Evolutionary conservation across 2,113 vertebrate species (phyloP).

Genomic region (Gulo gulo): DNA sequence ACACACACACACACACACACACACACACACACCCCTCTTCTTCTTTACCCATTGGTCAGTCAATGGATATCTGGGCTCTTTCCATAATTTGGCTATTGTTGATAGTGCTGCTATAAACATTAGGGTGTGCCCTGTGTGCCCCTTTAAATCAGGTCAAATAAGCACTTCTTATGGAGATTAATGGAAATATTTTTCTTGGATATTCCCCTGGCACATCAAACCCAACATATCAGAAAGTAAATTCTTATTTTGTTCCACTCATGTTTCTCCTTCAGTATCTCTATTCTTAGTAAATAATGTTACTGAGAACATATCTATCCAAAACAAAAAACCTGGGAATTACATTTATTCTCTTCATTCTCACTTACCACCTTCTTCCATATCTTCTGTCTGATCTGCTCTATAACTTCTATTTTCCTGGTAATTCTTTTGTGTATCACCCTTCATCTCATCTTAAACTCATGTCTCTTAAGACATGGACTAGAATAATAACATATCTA

Average conservation of each 20-base stretch:
- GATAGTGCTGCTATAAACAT: not conserved
- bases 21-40: too few relatives aligned
- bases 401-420: not conserved
- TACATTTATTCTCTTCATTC: not conserved
- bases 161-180: not conserved
- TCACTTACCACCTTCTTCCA: not conserved
- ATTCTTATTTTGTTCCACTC: not conserved
- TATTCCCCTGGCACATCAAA: not conserved
- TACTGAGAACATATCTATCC: not conserved
- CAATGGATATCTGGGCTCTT: too few relatives aligned
- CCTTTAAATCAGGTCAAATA: not conserved
- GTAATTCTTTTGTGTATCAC: not conserved
- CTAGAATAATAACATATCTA: not conserved
- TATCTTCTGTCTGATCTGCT: not conserved
- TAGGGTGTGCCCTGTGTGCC: not conserved
- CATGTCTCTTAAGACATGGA: not conserved
- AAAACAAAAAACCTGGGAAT: not conserved
- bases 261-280: not conserved
- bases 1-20: too few relatives aligned
- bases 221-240: not conserved
- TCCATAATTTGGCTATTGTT: not conserved
- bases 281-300: not conserved
- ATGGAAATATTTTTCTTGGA: not conserved
- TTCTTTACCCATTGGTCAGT: too few relatives aligned
- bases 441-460: not conserved